These are phyloP conservation scores for Leptinotarsa haldemani DNA, from an alignment of 2,888 invertebrate species.

Conservation along the genomic window DNA sequence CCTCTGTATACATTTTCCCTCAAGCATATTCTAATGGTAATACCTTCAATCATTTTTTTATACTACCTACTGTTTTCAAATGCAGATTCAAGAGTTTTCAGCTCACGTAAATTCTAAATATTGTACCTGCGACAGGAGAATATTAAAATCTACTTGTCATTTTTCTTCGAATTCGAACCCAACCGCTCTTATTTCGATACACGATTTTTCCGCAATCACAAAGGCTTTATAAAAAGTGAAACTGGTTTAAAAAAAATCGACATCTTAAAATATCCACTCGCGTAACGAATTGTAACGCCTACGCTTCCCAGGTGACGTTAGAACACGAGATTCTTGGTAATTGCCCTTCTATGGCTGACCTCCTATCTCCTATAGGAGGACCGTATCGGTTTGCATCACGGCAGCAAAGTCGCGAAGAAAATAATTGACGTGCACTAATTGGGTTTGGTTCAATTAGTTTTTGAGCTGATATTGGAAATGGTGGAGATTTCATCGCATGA, in stretches of 20 bases:
- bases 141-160: conserved; percentile 1
- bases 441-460: not conserved
- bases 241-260: not conserved
- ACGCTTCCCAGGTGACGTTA: conserved; percentile 1
- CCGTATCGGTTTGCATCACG: conserved; percentile 2
- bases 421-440: conserved; percentile 9
- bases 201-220: not conserved
- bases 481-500: not conserved
- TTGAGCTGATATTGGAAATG: not conserved
- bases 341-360: conserved; percentile 8
- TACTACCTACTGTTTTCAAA: not conserved
- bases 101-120: not conserved
- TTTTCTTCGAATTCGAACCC: not conserved
- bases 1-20: too few species aligned
- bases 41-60: not conserved
- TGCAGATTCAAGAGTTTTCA: not conserved
- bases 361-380: not conserved
- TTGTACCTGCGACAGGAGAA: not conserved
- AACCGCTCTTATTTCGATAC: not conserved
- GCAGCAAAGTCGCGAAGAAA: not conserved
- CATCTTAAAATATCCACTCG: not conserved
- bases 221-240: conserved; percentile 1
- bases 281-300: not conserved
- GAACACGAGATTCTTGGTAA: conserved; percentile 7
- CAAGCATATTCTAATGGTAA: not conserved